phyloP scores from a whole-genome alignment of 2,113 vertebrate genomes.

The Pelmatolapia mariae region DNA sequence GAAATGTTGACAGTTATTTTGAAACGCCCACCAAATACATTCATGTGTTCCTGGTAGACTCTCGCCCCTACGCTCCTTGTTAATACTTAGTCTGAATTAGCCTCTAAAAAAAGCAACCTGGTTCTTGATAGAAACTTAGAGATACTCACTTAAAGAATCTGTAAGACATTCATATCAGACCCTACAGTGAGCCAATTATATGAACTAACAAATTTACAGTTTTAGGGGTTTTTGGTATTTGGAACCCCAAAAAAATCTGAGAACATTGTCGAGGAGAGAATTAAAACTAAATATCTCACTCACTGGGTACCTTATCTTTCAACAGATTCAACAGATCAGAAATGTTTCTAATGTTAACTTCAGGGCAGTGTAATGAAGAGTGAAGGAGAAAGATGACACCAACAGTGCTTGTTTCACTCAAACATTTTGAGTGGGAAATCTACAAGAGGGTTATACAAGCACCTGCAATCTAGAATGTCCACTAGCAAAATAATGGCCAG shows the following conservation, averaged over 20 bases:
- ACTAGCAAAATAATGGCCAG: not conserved
- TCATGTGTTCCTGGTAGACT: not conserved
- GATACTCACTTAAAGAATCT: accelerated
- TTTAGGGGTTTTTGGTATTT: not conserved
- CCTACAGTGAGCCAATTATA: not conserved
- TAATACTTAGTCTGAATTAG: not conserved
- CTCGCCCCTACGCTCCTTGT: not conserved
- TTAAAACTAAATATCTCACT: not conserved
- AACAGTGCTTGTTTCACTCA: not conserved
- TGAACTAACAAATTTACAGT: not conserved
- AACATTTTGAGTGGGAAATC: not conserved
- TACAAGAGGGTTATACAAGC: not conserved
- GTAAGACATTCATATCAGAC: not conserved
- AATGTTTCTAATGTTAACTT: not conserved
- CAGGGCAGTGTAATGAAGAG: not conserved
- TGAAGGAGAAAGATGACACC: not conserved
- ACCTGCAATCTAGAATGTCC: not conserved
- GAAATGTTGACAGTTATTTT: not conserved
- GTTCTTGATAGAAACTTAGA: not conserved
- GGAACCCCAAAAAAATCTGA: accelerated
- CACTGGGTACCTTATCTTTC: not conserved
- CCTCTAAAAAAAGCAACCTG: not conserved
- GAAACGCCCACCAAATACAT: not conserved
- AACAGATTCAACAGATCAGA: not conserved
- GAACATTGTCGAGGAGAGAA: not conserved